Base-by-base conservation (phyloP, 2,113 vertebrate genomes). In the Brachyhypopomus gauderio region DNA sequence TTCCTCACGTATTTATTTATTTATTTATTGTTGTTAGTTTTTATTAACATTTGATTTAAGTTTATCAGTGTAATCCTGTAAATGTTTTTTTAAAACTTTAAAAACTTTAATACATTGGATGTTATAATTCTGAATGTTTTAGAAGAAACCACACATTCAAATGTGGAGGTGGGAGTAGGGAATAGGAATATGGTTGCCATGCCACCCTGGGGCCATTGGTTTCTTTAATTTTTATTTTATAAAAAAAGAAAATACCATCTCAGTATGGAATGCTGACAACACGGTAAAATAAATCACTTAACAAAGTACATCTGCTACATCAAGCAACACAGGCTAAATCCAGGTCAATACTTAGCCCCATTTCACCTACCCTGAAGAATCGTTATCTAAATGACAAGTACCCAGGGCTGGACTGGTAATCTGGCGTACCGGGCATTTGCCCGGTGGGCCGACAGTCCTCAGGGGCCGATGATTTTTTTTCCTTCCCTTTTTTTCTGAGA, bases 201-300 rank as follows among this genome's bases (percentile, higher is more conserved):
- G 41, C 5, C 41, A 36, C 55, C 55, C 16, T 0, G n/a, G 71
- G 64, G 66, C 77, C 69, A 58, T 59, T 27, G 67, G 14, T 72
- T 79, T 38, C 67, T 72, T 79, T 55, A 16, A 58, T 62, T 79
- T 71, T 71, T 72, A 48, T 38, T 79, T 55, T 79, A 66, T 71
- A 72, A 2, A 66, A 41, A 30, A 52, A 41, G 67, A 25, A 60
- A 79, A 79, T 52, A 59, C 64, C 52, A 69, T 30, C 55, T 22
- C 66, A 79, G 27, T 70, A 25, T 22, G 23, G 34, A 45, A 58
- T 60, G 58, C 41, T 72, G 72, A 55, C 59, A 23, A 23, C 14
- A 34, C 41, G 8, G 45, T 30, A 6, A 81, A 73, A 73, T n/a
- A 60, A 56, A 72, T 27, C 8, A 0, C 66, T 74, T 66, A 66